A percentile compares a stretch with the other conserved stretches of the same genome.
phyloP scores from a whole-genome alignment of 2,113 vertebrate genomes.

The Calidris pugnax region DNA sequence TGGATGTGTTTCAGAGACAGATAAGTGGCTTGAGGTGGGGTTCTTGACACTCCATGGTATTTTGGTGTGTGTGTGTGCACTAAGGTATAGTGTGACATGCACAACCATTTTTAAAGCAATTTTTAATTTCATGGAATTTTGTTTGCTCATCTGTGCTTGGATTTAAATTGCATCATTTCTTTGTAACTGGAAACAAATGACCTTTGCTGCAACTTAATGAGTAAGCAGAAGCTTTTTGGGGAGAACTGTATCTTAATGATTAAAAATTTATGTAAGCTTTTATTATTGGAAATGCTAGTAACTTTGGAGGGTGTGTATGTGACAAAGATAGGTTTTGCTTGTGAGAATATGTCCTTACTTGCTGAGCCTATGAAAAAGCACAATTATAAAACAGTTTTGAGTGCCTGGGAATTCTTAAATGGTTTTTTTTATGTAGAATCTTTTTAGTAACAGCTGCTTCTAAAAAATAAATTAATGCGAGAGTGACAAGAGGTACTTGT shows the following conservation, averaged over 20 bases:
- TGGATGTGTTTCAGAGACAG: not conserved
- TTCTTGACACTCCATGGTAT: not conserved
- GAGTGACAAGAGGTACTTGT: not conserved
- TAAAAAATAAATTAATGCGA: not conserved
- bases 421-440: not conserved
- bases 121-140: conserved; percentile 2
- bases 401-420: not conserved
- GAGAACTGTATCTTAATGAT: not conserved
- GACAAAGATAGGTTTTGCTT: not conserved
- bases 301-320: not conserved
- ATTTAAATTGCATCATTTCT: conserved; percentile 2
- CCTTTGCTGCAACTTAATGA: not conserved
- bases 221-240: not conserved
- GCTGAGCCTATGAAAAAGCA: not conserved
- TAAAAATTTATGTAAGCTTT: not conserved
- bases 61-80: not conserved
- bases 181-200: not conserved
- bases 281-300: not conserved
- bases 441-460: not conserved
- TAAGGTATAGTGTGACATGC: not conserved
- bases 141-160: not conserved
- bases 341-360: not conserved
- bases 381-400: not conserved
- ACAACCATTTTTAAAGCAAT: not conserved
- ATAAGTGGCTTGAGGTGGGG: not conserved